Base-by-base conservation (phyloP, 2,888 invertebrate genomes). In the Cotesia congregata region DNA sequence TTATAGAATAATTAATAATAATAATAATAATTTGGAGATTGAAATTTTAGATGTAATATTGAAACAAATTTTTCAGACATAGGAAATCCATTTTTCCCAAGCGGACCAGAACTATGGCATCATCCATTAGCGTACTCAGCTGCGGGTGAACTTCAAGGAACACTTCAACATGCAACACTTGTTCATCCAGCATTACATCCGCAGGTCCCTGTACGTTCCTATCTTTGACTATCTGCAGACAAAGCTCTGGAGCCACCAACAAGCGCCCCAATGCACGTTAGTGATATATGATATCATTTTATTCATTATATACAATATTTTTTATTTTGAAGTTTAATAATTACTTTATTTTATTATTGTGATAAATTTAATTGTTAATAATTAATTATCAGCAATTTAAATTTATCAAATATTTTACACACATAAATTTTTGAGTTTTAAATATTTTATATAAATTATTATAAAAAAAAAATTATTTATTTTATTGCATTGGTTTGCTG, bases 161-260 rank as follows among this genome's bases (percentile, higher is more conserved):
- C 95, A 84, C 92, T 96, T 87, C 96, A 96, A 90, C 96, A 96
- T 91, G 94, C 94, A 83, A 95, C 97, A 84, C 93, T 98, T 89
- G 96, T 98, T 90, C 98, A 98, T 91, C 98, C 98, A 90, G 98
- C 97, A 91, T 94, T 98, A 92, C 97, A 97, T 92, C 97, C 97
- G 91, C 98, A 98, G 94, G 96, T 98, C 91, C 97, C 97, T 91
- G 97, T 97, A 91, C 96, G 97, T 92, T 96, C 96, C 92, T 97
- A 96, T 93, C 96, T 97, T 94, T 97, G 96, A 97, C 96, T 96
- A 96, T 95, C 96, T 95, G 93, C 94, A 92, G 94, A 94, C 93
- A 94, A 95, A 92, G 93, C 93, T 90, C 90, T 90, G 91, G 91
- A 91, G 90, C 90, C 91, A 88, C 91, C 91, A 90, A 91, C 91